These are phyloP conservation scores for Epiblema foenella DNA, from an alignment of 2,888 invertebrate species.

Conservation along the genomic window DNA sequence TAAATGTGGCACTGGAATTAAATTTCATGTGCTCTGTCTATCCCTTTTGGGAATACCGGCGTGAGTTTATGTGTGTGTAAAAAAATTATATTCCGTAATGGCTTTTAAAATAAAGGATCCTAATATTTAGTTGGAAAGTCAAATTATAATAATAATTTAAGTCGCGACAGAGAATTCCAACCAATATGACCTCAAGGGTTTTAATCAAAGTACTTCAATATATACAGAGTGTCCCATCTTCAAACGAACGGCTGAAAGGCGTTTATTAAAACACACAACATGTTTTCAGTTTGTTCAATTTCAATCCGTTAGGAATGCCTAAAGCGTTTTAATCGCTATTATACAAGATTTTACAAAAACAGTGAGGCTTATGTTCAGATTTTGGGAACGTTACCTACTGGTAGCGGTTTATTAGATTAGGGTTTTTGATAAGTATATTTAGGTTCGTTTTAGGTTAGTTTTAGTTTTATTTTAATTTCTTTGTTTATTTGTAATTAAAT, in stretches of 20 bases:
- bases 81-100: not conserved
- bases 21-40: too few relatives aligned
- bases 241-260: not conserved
- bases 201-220: conserved; percentile 24
- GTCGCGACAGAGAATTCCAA: not conserved
- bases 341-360: not conserved
- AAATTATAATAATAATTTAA: conserved; percentile 14
- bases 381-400: too few relatives aligned
- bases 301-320: not conserved
- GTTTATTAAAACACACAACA: conserved; percentile 10
- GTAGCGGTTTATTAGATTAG: too few relatives aligned
- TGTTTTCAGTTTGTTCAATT: conserved; percentile 8
- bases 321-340: not conserved
- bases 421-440: too few relatives aligned
- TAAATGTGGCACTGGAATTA: too few relatives aligned
- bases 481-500: too few relatives aligned
- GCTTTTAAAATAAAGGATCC: not conserved
- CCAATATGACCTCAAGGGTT: conserved; percentile 22
- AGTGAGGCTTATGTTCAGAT: too few relatives aligned
- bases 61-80: too few relatives aligned
- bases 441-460: too few relatives aligned
- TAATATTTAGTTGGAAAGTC: conserved; percentile 5
- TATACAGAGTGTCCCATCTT: conserved; percentile 6
- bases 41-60: too few relatives aligned
- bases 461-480: too few relatives aligned